phyloP scores from a whole-genome alignment of 2,113 vertebrate genomes.

The Mastomys coucha region DNA sequence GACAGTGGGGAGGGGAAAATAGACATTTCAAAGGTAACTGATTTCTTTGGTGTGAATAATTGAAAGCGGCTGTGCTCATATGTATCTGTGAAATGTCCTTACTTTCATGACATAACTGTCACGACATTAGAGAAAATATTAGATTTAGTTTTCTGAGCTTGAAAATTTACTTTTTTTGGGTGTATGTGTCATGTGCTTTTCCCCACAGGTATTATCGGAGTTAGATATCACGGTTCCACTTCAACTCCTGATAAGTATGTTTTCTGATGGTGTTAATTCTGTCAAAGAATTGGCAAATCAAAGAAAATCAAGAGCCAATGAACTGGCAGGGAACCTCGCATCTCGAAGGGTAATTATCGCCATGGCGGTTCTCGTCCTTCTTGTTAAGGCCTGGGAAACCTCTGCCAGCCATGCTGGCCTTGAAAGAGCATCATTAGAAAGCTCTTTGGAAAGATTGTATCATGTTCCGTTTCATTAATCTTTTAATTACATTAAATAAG shows the following conservation, averaged over 20 bases:
- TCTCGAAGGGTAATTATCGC: constrained; percentile 93
- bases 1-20: not conserved
- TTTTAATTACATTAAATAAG: constrained; percentile 45
- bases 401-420: not conserved
- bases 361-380: constrained; percentile 50
- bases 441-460: constrained; percentile 57
- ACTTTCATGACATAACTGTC: not conserved
- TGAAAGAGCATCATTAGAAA: constrained; percentile 37
- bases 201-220: constrained; percentile 95
- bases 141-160: constrained; percentile 47
- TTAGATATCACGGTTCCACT: constrained; percentile 98
- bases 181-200: constrained; percentile 47
- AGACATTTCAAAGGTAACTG: not conserved
- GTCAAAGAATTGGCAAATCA: constrained; percentile 98
- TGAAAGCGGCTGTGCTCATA: not conserved
- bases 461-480: constrained; percentile 1
- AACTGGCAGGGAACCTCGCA: constrained; percentile 92
- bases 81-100: not conserved
- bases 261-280: constrained; percentile 99
- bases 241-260: constrained; percentile 98
- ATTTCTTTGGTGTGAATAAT: not conserved
- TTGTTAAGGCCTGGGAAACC: constrained; percentile 59
- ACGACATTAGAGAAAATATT: not conserved
- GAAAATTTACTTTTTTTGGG: constrained; percentile 63
- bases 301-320: constrained; percentile 92